Base-by-base conservation (phyloP, 1,140 invertebrate genomes). In the Zaprionus taronus region DNA sequence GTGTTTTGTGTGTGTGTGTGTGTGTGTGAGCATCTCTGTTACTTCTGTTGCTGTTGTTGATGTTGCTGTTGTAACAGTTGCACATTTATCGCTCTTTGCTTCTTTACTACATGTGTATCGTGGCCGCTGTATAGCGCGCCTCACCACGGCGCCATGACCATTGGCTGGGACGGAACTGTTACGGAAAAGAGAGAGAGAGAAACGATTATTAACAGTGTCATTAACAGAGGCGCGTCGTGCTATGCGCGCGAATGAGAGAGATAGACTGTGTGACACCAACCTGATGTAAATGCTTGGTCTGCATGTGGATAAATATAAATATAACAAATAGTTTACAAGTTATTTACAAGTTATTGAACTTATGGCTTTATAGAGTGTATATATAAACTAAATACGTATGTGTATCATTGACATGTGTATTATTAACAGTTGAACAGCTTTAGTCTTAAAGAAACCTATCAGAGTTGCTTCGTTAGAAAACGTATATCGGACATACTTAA, bases 111-210 rank as follows among this genome's bases (percentile, higher is more conserved):
- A 98, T 98, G 93, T 98, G 97, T 93, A 98, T 98, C 55, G 97
- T 97, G 53, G 97, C 97, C 17, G 97, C 97, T 31, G 97, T 98
- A 93, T 98, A 98, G 79, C 97, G 95, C 12, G 97, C 97, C 92
- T 98, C 97, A 12, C 97, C 97, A 91, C 97, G 94, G 82, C 96
- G 93, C 96, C 97, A 98, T 80, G 96, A 96, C 98, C 98, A 99
- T 80, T 98, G 96, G 79, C 96, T 97, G 83, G 98, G 98, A 76
- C 98, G 98, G 93, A 98, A 99, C 97, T 98, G 94, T 81, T 56
- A 95, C 47, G 38, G 6, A 17, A 31, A 14, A 60, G 26, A 61
- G 24, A 26, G 17, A 63, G 24, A 26, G 11, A 53, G 7, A 56
- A 0, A 11, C 24, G 34, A 61, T 74, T 63, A 66, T n/a, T 61